Percentiles rank a stretch among this genome's conserved stretches.
Evolutionary conservation across 2,797 vertebrate species (phyloP).

Genomic region (Typhlichthys subterraneus): DNA sequence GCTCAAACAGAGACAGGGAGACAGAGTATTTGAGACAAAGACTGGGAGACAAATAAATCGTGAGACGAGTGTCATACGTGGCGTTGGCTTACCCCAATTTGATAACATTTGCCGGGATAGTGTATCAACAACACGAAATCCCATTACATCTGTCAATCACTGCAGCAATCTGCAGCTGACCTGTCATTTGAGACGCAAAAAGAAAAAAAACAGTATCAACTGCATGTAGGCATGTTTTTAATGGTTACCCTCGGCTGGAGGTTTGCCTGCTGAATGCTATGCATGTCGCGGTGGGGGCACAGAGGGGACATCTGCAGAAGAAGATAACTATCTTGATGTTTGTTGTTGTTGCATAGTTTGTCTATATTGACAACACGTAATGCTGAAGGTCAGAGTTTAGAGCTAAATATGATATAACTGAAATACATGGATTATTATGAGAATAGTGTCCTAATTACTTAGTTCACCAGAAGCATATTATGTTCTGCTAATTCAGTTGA

Average conservation of each 20-base stretch:
- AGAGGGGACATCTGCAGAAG: background rate
- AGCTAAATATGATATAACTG: background rate
- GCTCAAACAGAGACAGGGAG: background rate
- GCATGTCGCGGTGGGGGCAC: background rate
- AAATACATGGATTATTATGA: background rate
- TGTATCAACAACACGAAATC: constrained; percentile 11
- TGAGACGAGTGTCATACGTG: background rate
- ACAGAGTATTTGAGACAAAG: background rate
- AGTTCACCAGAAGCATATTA: no score
- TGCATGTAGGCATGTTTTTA: constrained; percentile 1
- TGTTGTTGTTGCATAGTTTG: no score
- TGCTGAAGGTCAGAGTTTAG: background rate
- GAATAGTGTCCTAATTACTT: background rate
- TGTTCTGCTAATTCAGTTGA: no score
- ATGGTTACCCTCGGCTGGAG: constrained; percentile 17
- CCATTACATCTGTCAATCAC: constrained; percentile 49
- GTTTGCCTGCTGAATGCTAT: background rate
- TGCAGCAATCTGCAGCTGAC: constrained; percentile 30
- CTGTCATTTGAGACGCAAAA: constrained; percentile 27
- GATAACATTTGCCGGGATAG: background rate
- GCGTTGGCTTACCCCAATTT: background rate
- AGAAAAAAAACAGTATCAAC: constrained; percentile 20
- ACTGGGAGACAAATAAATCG: background rate
- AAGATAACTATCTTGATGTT: no score
- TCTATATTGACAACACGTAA: background rate